phyloP scores from a whole-genome alignment of 2,888 invertebrate species.

The Dryococelus australis region DNA sequence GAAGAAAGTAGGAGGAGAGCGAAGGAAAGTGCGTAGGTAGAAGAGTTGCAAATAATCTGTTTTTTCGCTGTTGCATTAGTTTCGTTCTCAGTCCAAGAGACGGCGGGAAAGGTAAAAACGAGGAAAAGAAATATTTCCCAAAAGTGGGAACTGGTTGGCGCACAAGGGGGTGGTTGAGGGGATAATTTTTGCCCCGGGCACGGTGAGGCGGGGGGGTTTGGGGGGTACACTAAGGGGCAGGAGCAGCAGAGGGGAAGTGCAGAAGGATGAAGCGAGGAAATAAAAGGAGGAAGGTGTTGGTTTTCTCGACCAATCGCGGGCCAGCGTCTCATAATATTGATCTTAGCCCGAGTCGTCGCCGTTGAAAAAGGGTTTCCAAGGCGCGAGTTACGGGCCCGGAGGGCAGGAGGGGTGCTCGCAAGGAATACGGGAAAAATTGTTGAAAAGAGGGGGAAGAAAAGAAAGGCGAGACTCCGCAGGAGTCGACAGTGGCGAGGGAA shows the following conservation, averaged over 20 bases:
- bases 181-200: neutral
- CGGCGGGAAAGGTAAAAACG: neutral
- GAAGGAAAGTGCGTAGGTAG: neutral
- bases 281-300: constrained; percentile 16
- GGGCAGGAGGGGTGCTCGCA: neutral
- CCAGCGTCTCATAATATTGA: constrained; percentile 11
- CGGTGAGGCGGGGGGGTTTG: no score
- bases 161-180: neutral
- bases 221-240: neutral
- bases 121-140: neutral
- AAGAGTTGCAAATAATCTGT: constrained; percentile 16
- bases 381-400: neutral
- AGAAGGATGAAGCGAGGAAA: constrained; percentile 16
- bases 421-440: neutral
- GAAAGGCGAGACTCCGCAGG: neutral
- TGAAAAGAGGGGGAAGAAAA: neutral
- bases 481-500: neutral
- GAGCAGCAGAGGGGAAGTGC: neutral
- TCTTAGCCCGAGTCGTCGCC: constrained; percentile 3
- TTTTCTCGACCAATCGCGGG: constrained; percentile 3
- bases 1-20: neutral
- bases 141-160: neutral
- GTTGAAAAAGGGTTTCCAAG: constrained; percentile 16
- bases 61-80: neutral
- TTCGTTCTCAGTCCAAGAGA: neutral